These are phyloP conservation scores for Pinna nobilis DNA, from an alignment of 1,140 invertebrate species.

Conservation along the genomic window DNA sequence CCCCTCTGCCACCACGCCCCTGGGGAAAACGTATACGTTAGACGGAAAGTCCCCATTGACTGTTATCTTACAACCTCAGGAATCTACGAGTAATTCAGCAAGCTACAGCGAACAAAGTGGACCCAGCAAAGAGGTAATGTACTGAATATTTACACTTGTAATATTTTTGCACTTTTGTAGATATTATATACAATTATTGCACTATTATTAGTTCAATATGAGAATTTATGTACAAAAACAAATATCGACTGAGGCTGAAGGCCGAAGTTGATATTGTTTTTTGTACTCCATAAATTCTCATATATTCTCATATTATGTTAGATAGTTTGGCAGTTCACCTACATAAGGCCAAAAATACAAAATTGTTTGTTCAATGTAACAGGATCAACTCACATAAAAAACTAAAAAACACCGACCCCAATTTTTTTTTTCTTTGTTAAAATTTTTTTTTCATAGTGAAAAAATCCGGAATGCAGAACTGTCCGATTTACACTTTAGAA, in stretches of 20 bases:
- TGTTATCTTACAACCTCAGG: not conserved
- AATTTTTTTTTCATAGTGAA: no score
- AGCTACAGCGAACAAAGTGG: not conserved
- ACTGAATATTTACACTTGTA: not conserved
- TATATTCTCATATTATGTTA: not conserved
- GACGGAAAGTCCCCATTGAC: constrained; percentile 19
- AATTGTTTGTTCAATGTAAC: no score
- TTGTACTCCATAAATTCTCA: no score
- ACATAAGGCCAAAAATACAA: no score
- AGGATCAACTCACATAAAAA: no score
- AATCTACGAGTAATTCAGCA: not conserved
- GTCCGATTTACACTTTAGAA: no score
- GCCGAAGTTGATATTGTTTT: not conserved
- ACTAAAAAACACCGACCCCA: no score
- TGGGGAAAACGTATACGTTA: constrained; percentile 11
- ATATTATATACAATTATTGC: not conserved
- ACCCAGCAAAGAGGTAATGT: constrained; percentile 20
- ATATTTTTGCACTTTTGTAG: not conserved
- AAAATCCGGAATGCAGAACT: no score
- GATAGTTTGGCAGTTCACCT: not conserved
- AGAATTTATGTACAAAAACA: not conserved
- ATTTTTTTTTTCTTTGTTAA: no score
- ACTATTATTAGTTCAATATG: not conserved
- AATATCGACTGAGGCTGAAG: not conserved
- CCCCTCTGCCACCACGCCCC: constrained; percentile 1